Evolutionary conservation across 2,888 invertebrate species (phyloP), one percentile per base, ranked within the genome.

Genomic region (Netelia inedita): DNA sequence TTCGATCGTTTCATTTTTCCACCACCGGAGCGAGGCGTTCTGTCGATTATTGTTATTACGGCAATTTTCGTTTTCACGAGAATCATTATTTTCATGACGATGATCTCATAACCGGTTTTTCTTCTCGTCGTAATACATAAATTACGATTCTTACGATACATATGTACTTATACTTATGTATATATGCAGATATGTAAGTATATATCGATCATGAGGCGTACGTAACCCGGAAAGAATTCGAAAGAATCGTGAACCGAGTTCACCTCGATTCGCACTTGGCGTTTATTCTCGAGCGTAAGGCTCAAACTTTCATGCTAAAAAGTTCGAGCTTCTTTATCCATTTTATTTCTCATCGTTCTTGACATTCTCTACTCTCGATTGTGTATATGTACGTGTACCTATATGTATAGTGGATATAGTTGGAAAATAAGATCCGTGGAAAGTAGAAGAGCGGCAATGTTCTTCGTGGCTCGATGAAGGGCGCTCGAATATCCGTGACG

Each of bases 401-500:
- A 28, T n/a, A 72, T 43, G 28, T 43, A 16, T 43, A 59, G 23
- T 43, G 21, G 0, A 35, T 41, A 66, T 57, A 61, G 21, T 68
- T 16, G 61, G 5, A 41, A 53, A 43, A 68, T 41, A 63, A 46
- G 19, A 68, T 59, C 50, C 19, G 66, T 46, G 63, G 43, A 19
- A 61, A 41, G 11, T 55, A 61, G 55, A 71, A 23, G 65, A 19
- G 35, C 28, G 72, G 53, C 21, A 57, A 57, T 78, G 71, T 84
- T 76, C 71, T 41, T 68, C 55, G 53, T 80, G 55, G 79, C 69
- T 53, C 53, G 74, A 75, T 23, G 75, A 75, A 75, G 21, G n/a
- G 43, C 75, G 59, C 3, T n/a, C 35, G 75, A 59, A 71, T 75
- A 84, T 78, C 76, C 65, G 80, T 59, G 46, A 79, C 78, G 85